Conservation (phyloP, 2,888 invertebrate genomes). For the Dasypolia templi region DNA sequence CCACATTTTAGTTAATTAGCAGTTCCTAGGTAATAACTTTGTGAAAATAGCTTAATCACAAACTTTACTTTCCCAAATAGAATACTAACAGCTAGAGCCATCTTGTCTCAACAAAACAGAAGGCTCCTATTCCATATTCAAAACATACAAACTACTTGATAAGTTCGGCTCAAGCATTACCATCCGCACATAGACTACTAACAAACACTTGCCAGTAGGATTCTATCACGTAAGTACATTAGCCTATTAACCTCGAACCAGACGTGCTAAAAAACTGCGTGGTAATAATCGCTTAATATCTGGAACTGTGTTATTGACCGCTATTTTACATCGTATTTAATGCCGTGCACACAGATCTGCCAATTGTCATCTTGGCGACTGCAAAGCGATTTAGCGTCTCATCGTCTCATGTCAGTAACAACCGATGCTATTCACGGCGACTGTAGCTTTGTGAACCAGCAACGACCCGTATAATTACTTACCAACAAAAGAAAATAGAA, state of each 20-base stretch:
- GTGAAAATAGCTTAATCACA: not conserved
- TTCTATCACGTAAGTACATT: conserved; percentile 61
- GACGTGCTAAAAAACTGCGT: conserved; percentile 62
- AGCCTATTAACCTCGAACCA: conserved; percentile 55
- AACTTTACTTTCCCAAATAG: conserved; percentile 10
- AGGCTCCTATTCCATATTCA: conserved; percentile 48
- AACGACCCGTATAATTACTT: not conserved
- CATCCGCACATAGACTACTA: conserved; percentile 40
- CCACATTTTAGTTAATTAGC: not conserved
- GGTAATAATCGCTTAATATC: conserved; percentile 53
- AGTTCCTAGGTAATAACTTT: not conserved
- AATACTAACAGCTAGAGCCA: not conserved
- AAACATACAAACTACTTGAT: conserved; percentile 42
- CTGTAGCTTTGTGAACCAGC: not conserved
- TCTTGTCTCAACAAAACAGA: conserved; percentile 19
- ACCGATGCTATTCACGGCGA: not conserved
- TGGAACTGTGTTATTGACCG: conserved; percentile 49
- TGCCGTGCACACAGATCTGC: conserved; percentile 16
- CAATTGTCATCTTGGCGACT: conserved; percentile 6
- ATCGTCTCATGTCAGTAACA: not conserved
- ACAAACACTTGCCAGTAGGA: conserved; percentile 60
- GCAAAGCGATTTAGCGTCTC: not conserved
- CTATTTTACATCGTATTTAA: conserved; percentile 25
- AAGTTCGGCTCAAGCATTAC: conserved; percentile 43
- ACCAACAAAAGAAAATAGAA: too few species aligned